These are phyloP conservation scores for Odontophorus gujanensis DNA, from an alignment of 2,113 vertebrate genomes.

Conservation along the genomic window DNA sequence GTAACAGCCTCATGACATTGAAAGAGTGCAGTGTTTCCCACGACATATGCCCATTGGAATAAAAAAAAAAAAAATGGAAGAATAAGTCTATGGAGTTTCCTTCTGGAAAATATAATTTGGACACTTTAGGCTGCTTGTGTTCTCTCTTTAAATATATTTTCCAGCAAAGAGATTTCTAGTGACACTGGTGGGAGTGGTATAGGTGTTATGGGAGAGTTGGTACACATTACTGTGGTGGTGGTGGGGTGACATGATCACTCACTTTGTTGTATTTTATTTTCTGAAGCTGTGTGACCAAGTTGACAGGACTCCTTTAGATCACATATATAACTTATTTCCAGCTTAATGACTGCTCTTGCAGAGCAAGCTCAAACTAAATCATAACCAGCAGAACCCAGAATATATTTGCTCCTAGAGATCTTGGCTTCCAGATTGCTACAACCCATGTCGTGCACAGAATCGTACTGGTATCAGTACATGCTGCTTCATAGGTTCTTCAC, in stretches of 20 bases:
- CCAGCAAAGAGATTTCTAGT: not conserved
- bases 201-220: not conserved
- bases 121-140: rapidly evolving
- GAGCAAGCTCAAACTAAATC: not conserved
- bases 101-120: not conserved
- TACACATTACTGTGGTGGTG: not conserved
- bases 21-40: not conserved
- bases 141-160: not conserved
- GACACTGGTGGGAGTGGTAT: rapidly evolving
- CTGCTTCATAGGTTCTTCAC: not conserved
- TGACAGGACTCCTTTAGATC: not conserved
- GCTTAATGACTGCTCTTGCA: not conserved
- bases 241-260: not conserved
- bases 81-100: not conserved
- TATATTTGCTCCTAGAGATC: not conserved
- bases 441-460: not conserved
- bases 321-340: not conserved
- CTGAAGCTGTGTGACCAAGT: not conserved
- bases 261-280: not conserved
- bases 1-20: not conserved
- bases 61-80: not conserved
- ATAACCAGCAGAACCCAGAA: not conserved
- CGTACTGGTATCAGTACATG: not conserved
- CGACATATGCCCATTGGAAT: not conserved
- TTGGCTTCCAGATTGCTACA: not conserved